Conservation (phyloP, 2,113 vertebrate genomes). For the Apodemus sylvaticus region DNA sequence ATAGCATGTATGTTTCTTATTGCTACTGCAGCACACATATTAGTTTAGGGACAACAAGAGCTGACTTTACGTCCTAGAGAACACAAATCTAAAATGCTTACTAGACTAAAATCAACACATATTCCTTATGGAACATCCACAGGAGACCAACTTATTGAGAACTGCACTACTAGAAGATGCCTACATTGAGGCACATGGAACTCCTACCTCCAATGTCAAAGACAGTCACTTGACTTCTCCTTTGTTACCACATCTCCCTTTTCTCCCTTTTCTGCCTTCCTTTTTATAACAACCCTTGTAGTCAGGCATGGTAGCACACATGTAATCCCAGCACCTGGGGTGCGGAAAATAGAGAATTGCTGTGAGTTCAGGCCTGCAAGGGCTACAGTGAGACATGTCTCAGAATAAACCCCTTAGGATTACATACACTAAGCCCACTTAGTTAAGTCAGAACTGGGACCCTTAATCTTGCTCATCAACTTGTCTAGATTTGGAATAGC, state of each 20-base stretch:
- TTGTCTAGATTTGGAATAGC: no score
- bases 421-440: not conserved
- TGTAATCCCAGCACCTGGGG: not conserved
- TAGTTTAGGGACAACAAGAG: not conserved
- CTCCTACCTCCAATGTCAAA: not conserved
- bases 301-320: not conserved
- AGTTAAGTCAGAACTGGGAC: not conserved
- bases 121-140: not conserved
- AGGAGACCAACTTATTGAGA: not conserved
- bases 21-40: not conserved
- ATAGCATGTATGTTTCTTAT: not conserved
- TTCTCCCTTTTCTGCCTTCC: not conserved
- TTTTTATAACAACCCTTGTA: not conserved
- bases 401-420: not conserved
- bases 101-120: not conserved
- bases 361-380: not conserved
- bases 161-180: not conserved
- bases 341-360: not conserved
- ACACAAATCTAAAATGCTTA: not conserved
- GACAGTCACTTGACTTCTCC: not conserved
- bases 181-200: not conserved
- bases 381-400: not conserved
- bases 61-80: not conserved
- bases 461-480: not conserved
- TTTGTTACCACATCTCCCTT: not conserved